phyloP scores from a whole-genome alignment of 23 tunicate species.

The Styela plicata region DNA sequence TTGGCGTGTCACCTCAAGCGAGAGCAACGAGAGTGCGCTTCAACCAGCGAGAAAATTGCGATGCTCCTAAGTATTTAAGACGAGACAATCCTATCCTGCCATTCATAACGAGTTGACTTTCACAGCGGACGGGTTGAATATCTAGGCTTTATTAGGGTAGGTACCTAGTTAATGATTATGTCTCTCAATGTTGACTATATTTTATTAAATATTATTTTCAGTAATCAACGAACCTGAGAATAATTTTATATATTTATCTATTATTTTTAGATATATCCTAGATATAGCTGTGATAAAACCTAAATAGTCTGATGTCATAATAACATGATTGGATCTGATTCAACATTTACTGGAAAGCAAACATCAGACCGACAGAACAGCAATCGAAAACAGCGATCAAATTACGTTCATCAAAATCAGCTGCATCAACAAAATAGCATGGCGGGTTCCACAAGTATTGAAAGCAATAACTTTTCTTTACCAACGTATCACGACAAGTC shows the following conservation, averaged over 20 bases:
- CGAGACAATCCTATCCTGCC: background rate
- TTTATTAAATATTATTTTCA: no score
- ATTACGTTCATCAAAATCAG: background rate
- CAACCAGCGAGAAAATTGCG: background rate
- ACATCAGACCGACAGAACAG: background rate
- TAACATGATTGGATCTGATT: slow-evolving; percentile 18
- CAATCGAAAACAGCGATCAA: background rate
- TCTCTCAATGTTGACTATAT: no score
- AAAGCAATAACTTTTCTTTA: slow-evolving; percentile 15
- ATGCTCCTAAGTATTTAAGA: background rate
- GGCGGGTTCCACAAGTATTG: slow-evolving; percentile 33
- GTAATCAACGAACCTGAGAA: background rate
- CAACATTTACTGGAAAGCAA: slow-evolving; percentile 14
- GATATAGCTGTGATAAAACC: background rate
- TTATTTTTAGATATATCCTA: background rate
- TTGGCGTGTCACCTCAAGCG: background rate
- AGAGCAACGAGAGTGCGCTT: background rate
- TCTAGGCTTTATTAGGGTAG: no score
- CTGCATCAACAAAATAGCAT: background rate
- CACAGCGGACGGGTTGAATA: background rate
- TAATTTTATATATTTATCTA: no score
- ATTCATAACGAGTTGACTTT: background rate
- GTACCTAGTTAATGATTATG: no score
- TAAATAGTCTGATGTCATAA: background rate
- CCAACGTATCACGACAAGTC: slow-evolving; percentile 16